phyloP scores from a whole-genome alignment of 2,113 vertebrate species.

The human (Homo sapiens) region DNA sequence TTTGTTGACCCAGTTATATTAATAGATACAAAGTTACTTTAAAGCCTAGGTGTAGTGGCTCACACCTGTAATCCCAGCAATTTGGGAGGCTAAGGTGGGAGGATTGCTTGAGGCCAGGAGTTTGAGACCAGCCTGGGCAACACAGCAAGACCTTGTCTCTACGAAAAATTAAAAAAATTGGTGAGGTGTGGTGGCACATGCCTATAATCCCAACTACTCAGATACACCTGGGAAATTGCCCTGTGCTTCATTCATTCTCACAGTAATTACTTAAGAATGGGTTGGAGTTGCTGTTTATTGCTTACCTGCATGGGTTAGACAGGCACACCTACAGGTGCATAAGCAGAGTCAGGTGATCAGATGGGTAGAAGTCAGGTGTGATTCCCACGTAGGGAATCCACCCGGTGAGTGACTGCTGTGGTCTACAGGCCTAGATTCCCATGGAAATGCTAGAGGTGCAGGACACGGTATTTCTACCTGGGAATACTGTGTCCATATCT shows the following conservation, averaged over 20 bases:
- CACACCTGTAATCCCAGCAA: no score
- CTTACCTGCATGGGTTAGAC: accelerated
- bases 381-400: neutral
- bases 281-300: neutral
- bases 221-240: neutral
- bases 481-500: neutral
- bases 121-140: no score
- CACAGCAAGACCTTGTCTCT: no score
- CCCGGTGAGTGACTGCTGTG: accelerated
- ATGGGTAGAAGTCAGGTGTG: neutral
- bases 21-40: no score
- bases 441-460: neutral
- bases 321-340: neutral
- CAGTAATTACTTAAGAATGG: neutral
- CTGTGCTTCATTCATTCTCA: neutral
- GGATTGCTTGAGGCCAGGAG: no score
- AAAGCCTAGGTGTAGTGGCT: no score
- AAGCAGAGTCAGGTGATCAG: neutral
- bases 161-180: no score
- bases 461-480: no score
- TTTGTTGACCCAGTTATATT: no score
- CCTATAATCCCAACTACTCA: no score
- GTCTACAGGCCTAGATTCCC: neutral
- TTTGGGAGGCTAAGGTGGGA: no score
- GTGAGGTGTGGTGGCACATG: no score